Evolutionary conservation across 2,113 vertebrate genomes (phyloP).

Genomic region (Periophthalmodon schlosseri): DNA sequence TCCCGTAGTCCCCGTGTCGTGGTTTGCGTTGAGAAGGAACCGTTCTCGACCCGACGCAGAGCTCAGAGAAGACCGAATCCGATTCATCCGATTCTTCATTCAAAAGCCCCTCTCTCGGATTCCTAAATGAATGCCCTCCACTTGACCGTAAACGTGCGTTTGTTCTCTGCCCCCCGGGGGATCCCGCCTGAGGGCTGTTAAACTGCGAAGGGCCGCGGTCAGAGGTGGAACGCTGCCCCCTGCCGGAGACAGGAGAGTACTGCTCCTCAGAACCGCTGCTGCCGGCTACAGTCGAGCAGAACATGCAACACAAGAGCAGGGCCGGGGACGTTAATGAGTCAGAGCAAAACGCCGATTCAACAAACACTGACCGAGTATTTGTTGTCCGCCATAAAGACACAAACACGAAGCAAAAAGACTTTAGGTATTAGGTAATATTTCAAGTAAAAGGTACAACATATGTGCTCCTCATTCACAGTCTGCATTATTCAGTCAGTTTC

Average conservation of each 20-base stretch:
- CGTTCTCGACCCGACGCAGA: slow-evolving; percentile 33
- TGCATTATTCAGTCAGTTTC: no score
- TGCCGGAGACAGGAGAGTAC: slow-evolving; percentile 37
- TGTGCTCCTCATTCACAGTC: no score
- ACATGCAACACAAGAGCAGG: slow-evolving; percentile 79
- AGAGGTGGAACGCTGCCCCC: slow-evolving; percentile 55
- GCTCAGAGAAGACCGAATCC: slow-evolving; percentile 51
- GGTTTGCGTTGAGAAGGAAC: slow-evolving; percentile 25
- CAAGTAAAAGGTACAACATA: no score
- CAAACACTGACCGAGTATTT: slow-evolving; percentile 5
- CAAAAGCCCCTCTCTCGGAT: slow-evolving; percentile 42
- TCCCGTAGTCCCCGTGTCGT: slow-evolving; percentile 30
- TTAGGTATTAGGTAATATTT: background rate
- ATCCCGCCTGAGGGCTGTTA: slow-evolving; percentile 25
- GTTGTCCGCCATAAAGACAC: background rate
- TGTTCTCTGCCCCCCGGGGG: slow-evolving; percentile 34
- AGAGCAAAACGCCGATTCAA: slow-evolving; percentile 13
- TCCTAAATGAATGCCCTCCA: slow-evolving; percentile 56
- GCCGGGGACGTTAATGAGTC: slow-evolving; percentile 43
- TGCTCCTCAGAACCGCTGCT: slow-evolving; percentile 39
- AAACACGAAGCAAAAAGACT: background rate
- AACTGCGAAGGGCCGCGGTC: slow-evolving; percentile 17
- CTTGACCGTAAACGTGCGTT: slow-evolving; percentile 51
- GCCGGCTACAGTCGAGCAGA: slow-evolving; percentile 71
- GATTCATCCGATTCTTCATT: slow-evolving; percentile 67